Conservation (phyloP, 2,113 vertebrate genomes). For the Takifugu bimaculatus region DNA sequence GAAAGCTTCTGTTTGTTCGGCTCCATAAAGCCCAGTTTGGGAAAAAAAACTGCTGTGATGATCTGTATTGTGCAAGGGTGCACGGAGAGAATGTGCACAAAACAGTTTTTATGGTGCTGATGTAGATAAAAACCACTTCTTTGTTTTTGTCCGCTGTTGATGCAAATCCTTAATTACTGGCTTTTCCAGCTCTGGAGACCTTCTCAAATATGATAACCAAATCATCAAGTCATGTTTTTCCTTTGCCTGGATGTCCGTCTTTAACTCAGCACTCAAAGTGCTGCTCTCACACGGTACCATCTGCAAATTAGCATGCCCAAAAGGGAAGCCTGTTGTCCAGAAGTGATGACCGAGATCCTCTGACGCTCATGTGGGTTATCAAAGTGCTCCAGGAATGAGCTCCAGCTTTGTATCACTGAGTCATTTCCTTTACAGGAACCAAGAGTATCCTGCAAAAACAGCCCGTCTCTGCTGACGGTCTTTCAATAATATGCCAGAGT, state of each 20-base stretch:
- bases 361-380: slow-evolving; percentile 52
- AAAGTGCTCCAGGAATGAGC: slow-evolving; percentile 55
- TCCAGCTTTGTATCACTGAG: slow-evolving; percentile 57
- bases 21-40: slow-evolving; percentile 27
- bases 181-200: slow-evolving; percentile 13
- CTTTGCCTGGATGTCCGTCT: background rate
- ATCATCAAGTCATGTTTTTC: slow-evolving; percentile 10
- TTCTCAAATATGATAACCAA: slow-evolving; percentile 29
- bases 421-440: slow-evolving; percentile 76
- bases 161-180: slow-evolving; percentile 38
- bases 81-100: slow-evolving; percentile 28
- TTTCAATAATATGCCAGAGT: slow-evolving; percentile 43
- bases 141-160: slow-evolving; percentile 23
- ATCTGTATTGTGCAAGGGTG: slow-evolving; percentile 41
- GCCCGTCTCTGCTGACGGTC: slow-evolving; percentile 50
- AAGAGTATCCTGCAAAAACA: slow-evolving; percentile 64
- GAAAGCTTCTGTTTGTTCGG: slow-evolving; percentile 34
- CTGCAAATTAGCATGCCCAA: slow-evolving; percentile 25
- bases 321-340: slow-evolving; percentile 31
- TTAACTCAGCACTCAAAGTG: slow-evolving; percentile 18
- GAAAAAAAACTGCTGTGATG: slow-evolving; percentile 40
- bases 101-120: slow-evolving; percentile 29
- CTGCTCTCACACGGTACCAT: slow-evolving; percentile 24
- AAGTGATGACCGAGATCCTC: slow-evolving; percentile 43
- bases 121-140: slow-evolving; percentile 9